Base-by-base conservation (phyloP, 1,140 invertebrate genomes). In the Drosophila tsacasi region DNA sequence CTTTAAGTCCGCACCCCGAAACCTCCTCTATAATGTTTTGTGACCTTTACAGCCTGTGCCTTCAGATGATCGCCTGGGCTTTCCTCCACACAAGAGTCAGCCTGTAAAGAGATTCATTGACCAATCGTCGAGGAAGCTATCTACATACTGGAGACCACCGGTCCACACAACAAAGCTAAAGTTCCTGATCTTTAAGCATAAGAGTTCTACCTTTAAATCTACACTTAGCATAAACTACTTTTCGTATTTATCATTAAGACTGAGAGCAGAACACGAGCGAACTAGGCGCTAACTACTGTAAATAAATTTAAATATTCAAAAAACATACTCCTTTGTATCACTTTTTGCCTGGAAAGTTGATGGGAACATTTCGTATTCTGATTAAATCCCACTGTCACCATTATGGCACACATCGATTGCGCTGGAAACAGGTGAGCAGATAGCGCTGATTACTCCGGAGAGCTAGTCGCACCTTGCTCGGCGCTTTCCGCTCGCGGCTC, bases 291-390 rank as follows among this genome's bases (percentile, higher is more conserved):
- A 57, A 57, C 60, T 63, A 49, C 55, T 65, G 63, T 63, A 79
- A 90, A 89, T 89, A 89, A 90, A 89, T 66, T 77, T 57, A 84
- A 78, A 81, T 71, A 85, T 78, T 63, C 35, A 80, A 44, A 82
- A 64, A 52, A 19, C n/a, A 35, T 30, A 25, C 27, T 23, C 32
- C 7, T 23, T 19, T 32, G 35, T 46, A 40, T 74, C 23, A 32
- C 23, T 47, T 42, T 10, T 32, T 67, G 27, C 19, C 39, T 19
- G 27, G 10, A 44, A 59, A 39, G 15, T 58, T 65, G 19, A 58
- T 54, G 6, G 54, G 30, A n/a, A 46, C 52, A 44, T 42, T 61
- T 67, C 10, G 27, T 27, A 60, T 39, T 35, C 37, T 64, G 46
- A 52, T 73, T 61, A 52, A 61, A 27, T 30, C 52, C 35, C 35